These are phyloP conservation scores for Anastrepha obliqua DNA, from an alignment of 1,140 invertebrate species.

Conservation along the genomic window DNA sequence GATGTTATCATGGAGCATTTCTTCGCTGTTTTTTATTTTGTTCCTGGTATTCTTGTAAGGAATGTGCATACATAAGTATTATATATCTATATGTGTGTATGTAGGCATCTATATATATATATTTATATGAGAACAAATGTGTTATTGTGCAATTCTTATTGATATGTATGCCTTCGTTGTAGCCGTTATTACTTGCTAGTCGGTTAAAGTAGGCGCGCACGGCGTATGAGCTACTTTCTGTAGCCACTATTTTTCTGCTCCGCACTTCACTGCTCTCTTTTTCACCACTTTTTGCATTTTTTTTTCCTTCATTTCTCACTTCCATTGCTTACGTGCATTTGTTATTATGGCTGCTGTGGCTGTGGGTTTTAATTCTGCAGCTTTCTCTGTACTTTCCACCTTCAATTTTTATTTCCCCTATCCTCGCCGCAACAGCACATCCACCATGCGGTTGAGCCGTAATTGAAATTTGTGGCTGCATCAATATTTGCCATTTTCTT, in stretches of 20 bases:
- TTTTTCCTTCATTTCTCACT: background rate
- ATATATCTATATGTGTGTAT: no score
- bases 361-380: constrained; percentile 48
- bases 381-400: constrained; percentile 54
- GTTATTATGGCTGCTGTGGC: constrained; percentile 5
- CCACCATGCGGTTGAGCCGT: constrained; percentile 66
- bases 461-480: constrained; percentile 74
- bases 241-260: constrained; percentile 33
- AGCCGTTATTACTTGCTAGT: background rate
- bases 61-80: no score
- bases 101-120: no score
- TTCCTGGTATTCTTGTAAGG: no score
- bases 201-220: constrained; percentile 59
- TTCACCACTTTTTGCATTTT: constrained; percentile 18
- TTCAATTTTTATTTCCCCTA: background rate
- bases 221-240: constrained; percentile 72
- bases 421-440: constrained; percentile 60
- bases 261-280: constrained; percentile 8
- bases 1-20: constrained; percentile 8
- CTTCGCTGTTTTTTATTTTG: background rate
- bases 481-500: constrained; percentile 73
- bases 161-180: no score
- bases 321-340: background rate
- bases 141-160: no score
- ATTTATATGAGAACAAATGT: no score